phyloP scores from a whole-genome alignment of 2,113 vertebrate species.

The Galemys pyrenaicus region DNA sequence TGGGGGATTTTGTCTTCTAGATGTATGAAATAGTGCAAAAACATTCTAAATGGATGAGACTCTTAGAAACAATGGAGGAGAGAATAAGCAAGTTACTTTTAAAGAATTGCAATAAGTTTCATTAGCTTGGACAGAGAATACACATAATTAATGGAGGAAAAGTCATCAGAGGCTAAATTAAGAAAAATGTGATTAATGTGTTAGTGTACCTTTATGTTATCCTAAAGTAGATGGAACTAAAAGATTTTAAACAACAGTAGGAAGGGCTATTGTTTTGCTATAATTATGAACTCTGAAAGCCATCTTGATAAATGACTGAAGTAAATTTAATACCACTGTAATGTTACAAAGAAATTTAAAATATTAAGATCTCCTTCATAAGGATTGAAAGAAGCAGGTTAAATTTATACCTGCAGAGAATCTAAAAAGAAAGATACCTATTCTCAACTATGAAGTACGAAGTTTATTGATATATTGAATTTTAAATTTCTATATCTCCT shows the following conservation, averaged over 20 bases:
- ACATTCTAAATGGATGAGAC: not conserved
- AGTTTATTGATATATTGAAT: not conserved
- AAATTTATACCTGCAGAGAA: not conserved
- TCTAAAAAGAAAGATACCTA: not conserved
- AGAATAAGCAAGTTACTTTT: not conserved
- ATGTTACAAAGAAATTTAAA: not conserved
- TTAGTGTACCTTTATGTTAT: conserved; percentile 23
- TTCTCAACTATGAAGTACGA: not conserved
- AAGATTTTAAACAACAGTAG: conserved; percentile 33
- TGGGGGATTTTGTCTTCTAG: not conserved
- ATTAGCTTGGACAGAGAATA: not conserved
- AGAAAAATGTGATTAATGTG: not conserved
- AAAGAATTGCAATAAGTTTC: not conserved
- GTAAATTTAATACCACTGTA: conserved; percentile 23
- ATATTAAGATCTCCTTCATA: not conserved
- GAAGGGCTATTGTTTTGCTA: not conserved
- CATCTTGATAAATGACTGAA: conserved; percentile 15
- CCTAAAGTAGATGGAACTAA: not conserved
- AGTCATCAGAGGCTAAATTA: not conserved
- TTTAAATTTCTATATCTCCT: conserved; percentile 4
- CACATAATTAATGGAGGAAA: not conserved
- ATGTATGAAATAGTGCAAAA: not conserved
- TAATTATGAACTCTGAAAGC: not conserved
- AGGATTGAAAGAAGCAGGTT: not conserved
- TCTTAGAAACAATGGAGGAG: not conserved